Evolutionary conservation across 2,888 invertebrate species (phyloP).

Genomic region (Mactromeris polynyma): DNA sequence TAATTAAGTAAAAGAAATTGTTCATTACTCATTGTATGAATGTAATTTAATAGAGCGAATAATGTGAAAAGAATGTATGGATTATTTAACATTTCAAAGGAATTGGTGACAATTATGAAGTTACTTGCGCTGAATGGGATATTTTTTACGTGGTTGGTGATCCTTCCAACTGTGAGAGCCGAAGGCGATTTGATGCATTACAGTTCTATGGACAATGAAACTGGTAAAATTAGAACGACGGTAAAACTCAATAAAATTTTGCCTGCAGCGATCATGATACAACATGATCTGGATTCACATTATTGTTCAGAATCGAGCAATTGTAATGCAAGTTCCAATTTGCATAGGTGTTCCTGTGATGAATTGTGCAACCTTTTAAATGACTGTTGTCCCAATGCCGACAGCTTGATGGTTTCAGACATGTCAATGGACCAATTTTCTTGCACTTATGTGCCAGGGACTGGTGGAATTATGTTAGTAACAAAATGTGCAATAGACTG

Average conservation of each 20-base stretch:
- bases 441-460: neutral
- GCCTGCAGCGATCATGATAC: neutral
- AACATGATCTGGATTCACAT: neutral
- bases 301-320: neutral
- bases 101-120: neutral
- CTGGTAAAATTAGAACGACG: too few relatives aligned
- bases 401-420: neutral
- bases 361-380: neutral
- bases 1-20: too few relatives aligned
- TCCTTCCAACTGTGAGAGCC: neutral
- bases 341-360: neutral
- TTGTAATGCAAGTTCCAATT: neutral
- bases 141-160: neutral
- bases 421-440: neutral
- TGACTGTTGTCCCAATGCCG: neutral
- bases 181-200: neutral
- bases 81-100: neutral
- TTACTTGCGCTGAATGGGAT: neutral
- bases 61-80: neutral
- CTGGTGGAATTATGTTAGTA: constrained; percentile 4
- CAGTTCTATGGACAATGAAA: neutral
- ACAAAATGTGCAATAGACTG: constrained; percentile 36
- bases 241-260: too few relatives aligned
- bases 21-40: too few relatives aligned
- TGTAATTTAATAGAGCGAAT: too few relatives aligned